Conservation (phyloP, 2,113 vertebrate genomes). For the Cynopterus brachyotis region DNA sequence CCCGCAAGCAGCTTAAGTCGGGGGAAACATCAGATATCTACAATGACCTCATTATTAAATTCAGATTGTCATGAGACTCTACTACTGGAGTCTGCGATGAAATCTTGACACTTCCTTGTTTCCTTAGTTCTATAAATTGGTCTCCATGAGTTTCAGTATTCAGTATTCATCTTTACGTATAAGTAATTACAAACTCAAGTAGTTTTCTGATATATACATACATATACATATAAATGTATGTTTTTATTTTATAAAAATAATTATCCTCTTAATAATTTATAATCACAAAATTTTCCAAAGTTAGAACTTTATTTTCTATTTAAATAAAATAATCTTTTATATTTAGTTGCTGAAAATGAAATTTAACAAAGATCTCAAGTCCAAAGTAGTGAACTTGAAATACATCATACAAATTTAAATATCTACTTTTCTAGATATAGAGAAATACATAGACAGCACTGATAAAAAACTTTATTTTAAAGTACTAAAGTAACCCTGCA, state of each 20-base stretch:
- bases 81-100: not conserved
- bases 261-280: not conserved
- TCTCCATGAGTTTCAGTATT: not conserved
- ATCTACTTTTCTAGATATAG: fast-evolving
- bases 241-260: not conserved
- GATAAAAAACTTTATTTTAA: not conserved
- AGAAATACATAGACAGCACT: not conserved
- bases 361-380: not conserved
- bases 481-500: not conserved
- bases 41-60: not conserved
- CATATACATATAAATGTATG: not conserved
- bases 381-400: not conserved
- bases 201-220: not conserved
- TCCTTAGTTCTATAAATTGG: not conserved
- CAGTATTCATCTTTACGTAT: not conserved
- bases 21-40: not conserved
- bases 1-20: not conserved
- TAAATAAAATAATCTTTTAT: not conserved
- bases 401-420: not conserved
- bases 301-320: not conserved
- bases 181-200: not conserved
- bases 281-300: not conserved
- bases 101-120: not conserved
- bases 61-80: not conserved
- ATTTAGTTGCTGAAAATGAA: not conserved